Evolutionary conservation across 2,797 vertebrate genomes (phyloP).

Genomic region (Falco concolor): DNA sequence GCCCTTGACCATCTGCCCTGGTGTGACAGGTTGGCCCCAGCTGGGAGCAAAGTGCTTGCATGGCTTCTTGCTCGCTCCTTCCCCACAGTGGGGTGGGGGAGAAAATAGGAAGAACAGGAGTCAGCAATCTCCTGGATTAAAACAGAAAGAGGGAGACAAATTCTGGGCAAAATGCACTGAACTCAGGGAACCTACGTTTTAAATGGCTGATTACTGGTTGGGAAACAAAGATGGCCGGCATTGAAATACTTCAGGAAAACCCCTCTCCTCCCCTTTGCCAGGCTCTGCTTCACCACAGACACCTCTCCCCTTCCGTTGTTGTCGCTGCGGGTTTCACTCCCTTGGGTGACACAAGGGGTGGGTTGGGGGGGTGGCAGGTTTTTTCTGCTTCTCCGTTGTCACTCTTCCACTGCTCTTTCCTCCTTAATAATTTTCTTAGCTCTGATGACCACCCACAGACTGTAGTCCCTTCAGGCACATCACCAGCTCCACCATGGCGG

Average conservation of each 20-base stretch:
- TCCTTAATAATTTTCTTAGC: neutral
- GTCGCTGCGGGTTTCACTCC: rapidly evolving
- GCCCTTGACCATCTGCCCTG: neutral
- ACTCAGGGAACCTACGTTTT: neutral
- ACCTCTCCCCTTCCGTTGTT: rapidly evolving
- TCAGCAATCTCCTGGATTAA: neutral
- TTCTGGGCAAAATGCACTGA: neutral
- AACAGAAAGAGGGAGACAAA: neutral
- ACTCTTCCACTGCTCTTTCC: neutral
- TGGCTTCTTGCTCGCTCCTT: neutral
- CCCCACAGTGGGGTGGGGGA: neutral
- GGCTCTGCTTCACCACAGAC: neutral
- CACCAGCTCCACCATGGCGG: neutral
- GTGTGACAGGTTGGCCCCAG: neutral
- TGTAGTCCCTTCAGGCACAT: rapidly evolving
- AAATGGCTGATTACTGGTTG: neutral
- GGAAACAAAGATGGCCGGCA: neutral
- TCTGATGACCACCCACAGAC: neutral
- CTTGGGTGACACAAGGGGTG: too few species aligned
- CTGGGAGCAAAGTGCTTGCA: rapidly evolving
- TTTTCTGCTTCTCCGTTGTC: neutral
- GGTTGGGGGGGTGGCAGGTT: neutral
- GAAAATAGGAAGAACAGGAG: neutral
- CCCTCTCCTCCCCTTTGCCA: neutral
- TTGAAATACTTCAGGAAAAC: neutral